These are phyloP conservation scores for Cinclus cinclus DNA, from an alignment of 2,113 vertebrate species.

Conservation along the genomic window DNA sequence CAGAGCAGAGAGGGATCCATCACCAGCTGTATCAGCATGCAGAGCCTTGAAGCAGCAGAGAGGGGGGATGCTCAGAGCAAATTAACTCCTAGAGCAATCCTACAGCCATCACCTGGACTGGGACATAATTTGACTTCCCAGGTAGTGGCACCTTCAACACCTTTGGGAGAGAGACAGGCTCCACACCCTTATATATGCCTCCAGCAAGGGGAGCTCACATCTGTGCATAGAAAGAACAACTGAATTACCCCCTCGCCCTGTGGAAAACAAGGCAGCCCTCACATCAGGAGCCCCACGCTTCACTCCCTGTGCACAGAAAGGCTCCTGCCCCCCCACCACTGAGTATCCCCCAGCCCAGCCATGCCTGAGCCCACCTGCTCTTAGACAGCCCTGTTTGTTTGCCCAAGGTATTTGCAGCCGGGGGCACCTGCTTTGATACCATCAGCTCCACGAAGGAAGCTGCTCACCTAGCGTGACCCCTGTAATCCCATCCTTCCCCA, in stretches of 20 bases:
- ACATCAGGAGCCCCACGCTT: background rate
- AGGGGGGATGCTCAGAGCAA: background rate
- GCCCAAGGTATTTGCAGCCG: conserved; percentile 69
- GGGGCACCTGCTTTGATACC: conserved; percentile 72
- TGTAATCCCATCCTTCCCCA: conserved; percentile 72
- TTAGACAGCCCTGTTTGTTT: conserved; percentile 70
- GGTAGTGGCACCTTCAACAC: background rate
- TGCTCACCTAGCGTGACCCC: conserved; percentile 73
- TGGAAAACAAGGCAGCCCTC: background rate
- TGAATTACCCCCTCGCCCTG: rapidly evolving
- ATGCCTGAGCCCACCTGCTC: conserved; percentile 28
- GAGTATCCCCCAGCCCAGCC: background rate
- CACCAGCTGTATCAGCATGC: background rate
- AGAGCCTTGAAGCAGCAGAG: background rate
- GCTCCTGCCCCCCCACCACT: background rate
- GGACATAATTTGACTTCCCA: background rate
- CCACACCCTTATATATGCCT: rapidly evolving
- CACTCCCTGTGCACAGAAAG: background rate
- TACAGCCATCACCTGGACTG: background rate
- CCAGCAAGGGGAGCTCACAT: background rate
- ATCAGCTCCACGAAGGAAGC: conserved; percentile 62
- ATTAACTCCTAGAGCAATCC: background rate
- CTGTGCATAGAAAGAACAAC: rapidly evolving
- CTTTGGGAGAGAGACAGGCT: rapidly evolving
- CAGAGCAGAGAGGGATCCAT: background rate